A percentile compares a stretch with the other conserved stretches of the same genome.
Evolutionary conservation across 1,140 invertebrate genomes (phyloP).

Genomic region (Glossosoma conforme): DNA sequence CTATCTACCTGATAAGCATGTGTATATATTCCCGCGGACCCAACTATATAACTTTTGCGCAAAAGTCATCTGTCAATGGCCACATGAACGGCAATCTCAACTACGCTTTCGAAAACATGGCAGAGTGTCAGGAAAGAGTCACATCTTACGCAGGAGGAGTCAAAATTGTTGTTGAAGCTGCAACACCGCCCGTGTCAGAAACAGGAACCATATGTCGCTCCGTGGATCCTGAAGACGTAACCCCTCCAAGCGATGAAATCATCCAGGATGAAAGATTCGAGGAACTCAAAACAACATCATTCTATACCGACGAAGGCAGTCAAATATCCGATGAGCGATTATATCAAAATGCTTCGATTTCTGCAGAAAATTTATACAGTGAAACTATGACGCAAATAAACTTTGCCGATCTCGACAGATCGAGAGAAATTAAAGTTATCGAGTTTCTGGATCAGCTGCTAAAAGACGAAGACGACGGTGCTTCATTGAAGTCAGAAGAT

Average conservation of each 20-base stretch:
- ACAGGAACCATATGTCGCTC: neutral
- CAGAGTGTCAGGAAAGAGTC: constrained; percentile 19
- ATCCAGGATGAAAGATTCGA: neutral
- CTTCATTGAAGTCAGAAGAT: too few relatives aligned
- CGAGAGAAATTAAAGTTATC: constrained; percentile 9
- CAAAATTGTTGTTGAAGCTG: constrained; percentile 8
- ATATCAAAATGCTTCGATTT: too few relatives aligned
- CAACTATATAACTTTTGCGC: constrained; percentile 23
- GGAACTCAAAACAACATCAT: too few relatives aligned
- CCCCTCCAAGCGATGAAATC: neutral
- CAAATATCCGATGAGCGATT: too few relatives aligned
- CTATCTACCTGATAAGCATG: constrained; percentile 22
- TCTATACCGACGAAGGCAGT: too few relatives aligned
- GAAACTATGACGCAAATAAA: too few relatives aligned
- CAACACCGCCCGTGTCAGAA: neutral
- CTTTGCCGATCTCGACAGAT: too few relatives aligned
- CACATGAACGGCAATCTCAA: constrained; percentile 22
- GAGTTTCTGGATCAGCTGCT: constrained; percentile 23
- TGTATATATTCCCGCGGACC: constrained; percentile 22
- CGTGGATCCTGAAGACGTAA: neutral
- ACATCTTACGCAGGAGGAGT: constrained; percentile 1
- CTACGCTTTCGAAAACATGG: constrained; percentile 23
- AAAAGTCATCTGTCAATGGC: constrained; percentile 26
- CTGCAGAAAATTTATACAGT: too few relatives aligned
- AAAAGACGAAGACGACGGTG: constrained; percentile 24